Conservation (phyloP, 2,113 vertebrate genomes). For the Herpailurus yagouaroundi region DNA sequence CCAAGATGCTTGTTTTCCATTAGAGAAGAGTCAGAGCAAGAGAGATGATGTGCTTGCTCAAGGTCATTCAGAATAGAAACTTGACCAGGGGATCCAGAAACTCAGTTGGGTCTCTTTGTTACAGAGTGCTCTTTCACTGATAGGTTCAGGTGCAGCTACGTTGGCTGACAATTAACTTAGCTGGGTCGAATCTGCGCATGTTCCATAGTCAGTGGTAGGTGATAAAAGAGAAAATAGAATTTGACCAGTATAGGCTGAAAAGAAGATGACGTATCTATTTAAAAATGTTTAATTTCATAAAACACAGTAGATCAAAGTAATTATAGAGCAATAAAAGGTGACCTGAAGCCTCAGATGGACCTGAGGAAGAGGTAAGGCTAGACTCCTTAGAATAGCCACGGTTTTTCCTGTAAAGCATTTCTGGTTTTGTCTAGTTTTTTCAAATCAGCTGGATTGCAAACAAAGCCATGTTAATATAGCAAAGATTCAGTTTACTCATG, state of each 20-base stretch:
- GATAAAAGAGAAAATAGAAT: conserved; percentile 40
- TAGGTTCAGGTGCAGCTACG: background rate
- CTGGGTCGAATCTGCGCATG: background rate
- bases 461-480: conserved; percentile 63
- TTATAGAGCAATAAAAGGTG: conserved; percentile 65
- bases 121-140: background rate
- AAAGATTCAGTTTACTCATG: conserved; percentile 59
- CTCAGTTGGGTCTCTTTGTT: background rate
- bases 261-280: conserved; percentile 47
- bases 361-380: conserved; percentile 47
- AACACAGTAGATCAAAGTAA: conserved; percentile 69
- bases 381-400: background rate
- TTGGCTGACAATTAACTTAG: conserved; percentile 46
- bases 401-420: conserved; percentile 48
- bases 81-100: background rate
- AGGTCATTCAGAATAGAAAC: conserved; percentile 14
- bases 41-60: background rate
- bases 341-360: conserved; percentile 44
- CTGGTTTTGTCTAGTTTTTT: conserved; percentile 58
- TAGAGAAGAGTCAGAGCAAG: background rate
- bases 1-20: conserved; percentile 35
- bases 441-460: conserved; percentile 60
- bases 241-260: background rate
- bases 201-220: background rate
- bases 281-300: conserved; percentile 67